Base-by-base conservation (phyloP, 1,140 invertebrate species). In the Telenomus remus region DNA sequence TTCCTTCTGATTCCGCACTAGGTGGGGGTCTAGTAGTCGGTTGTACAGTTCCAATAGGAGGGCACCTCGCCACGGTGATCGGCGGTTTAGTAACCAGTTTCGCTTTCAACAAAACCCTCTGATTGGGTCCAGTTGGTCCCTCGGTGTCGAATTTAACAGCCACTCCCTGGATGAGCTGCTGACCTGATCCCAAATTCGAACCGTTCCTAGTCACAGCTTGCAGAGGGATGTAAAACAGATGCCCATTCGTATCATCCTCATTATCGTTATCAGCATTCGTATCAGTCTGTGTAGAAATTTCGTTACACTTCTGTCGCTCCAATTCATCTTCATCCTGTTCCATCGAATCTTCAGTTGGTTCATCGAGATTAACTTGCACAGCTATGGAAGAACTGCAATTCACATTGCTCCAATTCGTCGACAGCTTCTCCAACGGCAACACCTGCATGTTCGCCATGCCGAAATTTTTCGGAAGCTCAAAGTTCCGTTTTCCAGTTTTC, bases 151-250 rank as follows among this genome's bases (percentile, higher is more conserved):
- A 80, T 79, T 93, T 93, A 2, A 92, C 91, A 0, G 91, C 91
- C 0, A 93, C 91, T 1, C 92, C 92, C 72, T 92, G 91, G 57
- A 93, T 92, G 14, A 91, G 73, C 57, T 90, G 88, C 57, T 89
- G 86, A 2, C 86, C 84, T 51, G 82, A 85, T 19, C 72, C 85
- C 35, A 88, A 83, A 57, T 84, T 87, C 14, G 83, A 85, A 0
- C 86, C 89, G 10, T 86, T 87, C 12, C 85, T 85, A 1, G 88
- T 88, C 0, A 89, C 87, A 7, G 90, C 89, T 79, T 92, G 91
- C 1, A 93, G 74, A 0, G 92, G 92, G 81, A 93, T 92, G 64
- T 93, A 93, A 81, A 93, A 93, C n/a, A 92, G 85, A 46, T 92
- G 91, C 11, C 91, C 90, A 19, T 88, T 89, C 9, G 83, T 82